These are phyloP conservation scores for Pseudoatta argentina DNA, from an alignment of 1,140 invertebrate species.

Conservation along the genomic window DNA sequence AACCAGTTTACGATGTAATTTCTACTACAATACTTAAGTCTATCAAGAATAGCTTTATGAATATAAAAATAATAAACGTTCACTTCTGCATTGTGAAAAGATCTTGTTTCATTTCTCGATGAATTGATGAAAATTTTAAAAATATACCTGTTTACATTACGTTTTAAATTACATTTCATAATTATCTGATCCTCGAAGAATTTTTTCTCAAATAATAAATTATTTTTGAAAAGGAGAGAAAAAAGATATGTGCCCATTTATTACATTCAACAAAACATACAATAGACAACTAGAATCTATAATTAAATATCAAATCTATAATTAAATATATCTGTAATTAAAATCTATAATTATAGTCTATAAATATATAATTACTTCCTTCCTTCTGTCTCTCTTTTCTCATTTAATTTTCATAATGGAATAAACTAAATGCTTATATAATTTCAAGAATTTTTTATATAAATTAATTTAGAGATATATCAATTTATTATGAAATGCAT, in stretches of 20 bases:
- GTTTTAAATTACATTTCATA: neutral
- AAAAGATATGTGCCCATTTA: neutral
- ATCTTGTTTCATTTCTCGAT: neutral
- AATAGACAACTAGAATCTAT: neutral
- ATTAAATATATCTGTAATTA: neutral
- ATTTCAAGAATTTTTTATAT: neutral
- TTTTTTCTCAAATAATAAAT: neutral
- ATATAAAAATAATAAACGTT: conserved; percentile 23
- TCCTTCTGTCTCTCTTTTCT: neutral
- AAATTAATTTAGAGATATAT: neutral
- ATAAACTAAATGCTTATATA: neutral
- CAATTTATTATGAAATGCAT: conserved; percentile 11
- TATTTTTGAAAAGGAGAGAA: neutral
- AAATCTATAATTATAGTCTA: neutral
- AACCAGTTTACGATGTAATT: conserved; percentile 11
- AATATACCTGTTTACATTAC: neutral
- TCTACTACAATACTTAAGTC: conserved; percentile 3
- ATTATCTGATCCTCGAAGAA: neutral
- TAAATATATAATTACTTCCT: neutral
- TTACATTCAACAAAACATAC: neutral
- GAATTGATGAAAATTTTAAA: conserved; percentile 1
- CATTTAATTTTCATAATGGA: neutral
- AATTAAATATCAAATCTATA: neutral
- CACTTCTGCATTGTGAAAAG: conserved; percentile 2
- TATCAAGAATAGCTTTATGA: conserved; percentile 28